Conservation (phyloP, 2,888 invertebrate genomes). For the Aspidiotus rigidus region DNA sequence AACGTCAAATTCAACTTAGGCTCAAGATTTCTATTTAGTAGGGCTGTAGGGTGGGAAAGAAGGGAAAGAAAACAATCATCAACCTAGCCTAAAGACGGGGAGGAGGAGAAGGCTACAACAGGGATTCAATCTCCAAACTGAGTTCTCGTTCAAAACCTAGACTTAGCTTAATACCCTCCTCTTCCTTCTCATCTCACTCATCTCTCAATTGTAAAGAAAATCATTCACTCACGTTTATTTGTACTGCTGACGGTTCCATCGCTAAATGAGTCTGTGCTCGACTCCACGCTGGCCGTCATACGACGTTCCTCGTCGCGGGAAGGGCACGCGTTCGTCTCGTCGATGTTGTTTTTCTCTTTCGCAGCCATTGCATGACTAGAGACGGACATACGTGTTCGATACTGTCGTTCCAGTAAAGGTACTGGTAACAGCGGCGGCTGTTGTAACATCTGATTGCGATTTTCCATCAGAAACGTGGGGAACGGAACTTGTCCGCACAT, state of each 20-base stretch:
- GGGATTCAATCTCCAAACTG: too few relatives aligned
- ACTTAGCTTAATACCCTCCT: too few relatives aligned
- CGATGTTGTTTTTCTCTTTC: not conserved
- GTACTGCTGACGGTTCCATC: slow-evolving; percentile 28
- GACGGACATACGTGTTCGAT: slow-evolving; percentile 9
- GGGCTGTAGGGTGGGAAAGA: too few relatives aligned
- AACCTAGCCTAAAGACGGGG: too few relatives aligned
- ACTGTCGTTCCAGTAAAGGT: slow-evolving; percentile 1
- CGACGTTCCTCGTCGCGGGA: not conserved
- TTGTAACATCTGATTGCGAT: not conserved
- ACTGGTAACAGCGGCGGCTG: not conserved
- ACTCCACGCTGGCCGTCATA: slow-evolving; percentile 18
- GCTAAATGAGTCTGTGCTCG: slow-evolving; percentile 26
- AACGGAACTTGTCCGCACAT: slow-evolving; percentile 13
- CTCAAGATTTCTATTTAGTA: too few relatives aligned
- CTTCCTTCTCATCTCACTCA: too few relatives aligned
- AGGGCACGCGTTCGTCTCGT: not conserved
- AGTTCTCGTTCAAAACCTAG: too few relatives aligned
- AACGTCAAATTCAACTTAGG: too few relatives aligned
- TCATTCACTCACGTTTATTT: slow-evolving; percentile 21
- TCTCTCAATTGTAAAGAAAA: not conserved
- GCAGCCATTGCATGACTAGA: slow-evolving; percentile 3
- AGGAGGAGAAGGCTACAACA: too few relatives aligned
- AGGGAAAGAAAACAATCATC: too few relatives aligned
- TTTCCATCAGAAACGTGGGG: slow-evolving; percentile 14